Base-by-base conservation (phyloP, 2,797 vertebrate species). In the Myotis findleyi region DNA sequence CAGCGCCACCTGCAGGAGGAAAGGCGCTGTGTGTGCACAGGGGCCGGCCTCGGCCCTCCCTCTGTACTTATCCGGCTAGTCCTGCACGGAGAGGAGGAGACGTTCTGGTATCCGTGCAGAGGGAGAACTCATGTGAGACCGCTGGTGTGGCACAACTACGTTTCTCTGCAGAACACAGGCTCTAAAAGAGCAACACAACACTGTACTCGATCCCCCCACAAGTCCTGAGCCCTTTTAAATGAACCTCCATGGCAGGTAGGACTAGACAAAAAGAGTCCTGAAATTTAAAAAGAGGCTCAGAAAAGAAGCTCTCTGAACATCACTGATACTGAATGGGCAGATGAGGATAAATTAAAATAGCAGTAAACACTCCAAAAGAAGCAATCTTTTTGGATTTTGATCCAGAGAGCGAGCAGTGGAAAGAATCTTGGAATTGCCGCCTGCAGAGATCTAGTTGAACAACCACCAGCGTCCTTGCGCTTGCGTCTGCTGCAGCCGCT, bases 1-100 rank as follows among this genome's bases (percentile, higher is more conserved):
- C 2, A 9, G 23, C 38, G 51, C 83, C 59, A 96, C 88, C 84
- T 94, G 93, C 9, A 94, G 51, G 30, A 88, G 38, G 69, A 93
- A 87, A 92, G 0, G 6, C 2, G 62, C 53, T 87, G 71, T 95
- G 75, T 97, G 33, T 77, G 47, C 14, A 47, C 47, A 47, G 47
- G 47, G 47, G 11, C 53, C 7, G 23, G 44, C 27, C 12, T 73
- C 16, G 82, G 69, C 59, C 30, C 6, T 85, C 76, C 69, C 11
- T 95, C 51, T 83, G 10, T 68, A 69, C 69, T 87, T 87, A 94
- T 71, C 66, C 23, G 38, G 92, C 69, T 51, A 30, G 53, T 75
- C 13, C 25, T 68, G 62, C 76, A 57, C 2, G 2, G 6, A 55
- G 23, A 82, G n/a, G 27, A 81, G 30, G 12, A 83, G 13, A 47